phyloP scores from a whole-genome alignment of 1,140 invertebrate genomes.

The Heterodera schachtii region DNA sequence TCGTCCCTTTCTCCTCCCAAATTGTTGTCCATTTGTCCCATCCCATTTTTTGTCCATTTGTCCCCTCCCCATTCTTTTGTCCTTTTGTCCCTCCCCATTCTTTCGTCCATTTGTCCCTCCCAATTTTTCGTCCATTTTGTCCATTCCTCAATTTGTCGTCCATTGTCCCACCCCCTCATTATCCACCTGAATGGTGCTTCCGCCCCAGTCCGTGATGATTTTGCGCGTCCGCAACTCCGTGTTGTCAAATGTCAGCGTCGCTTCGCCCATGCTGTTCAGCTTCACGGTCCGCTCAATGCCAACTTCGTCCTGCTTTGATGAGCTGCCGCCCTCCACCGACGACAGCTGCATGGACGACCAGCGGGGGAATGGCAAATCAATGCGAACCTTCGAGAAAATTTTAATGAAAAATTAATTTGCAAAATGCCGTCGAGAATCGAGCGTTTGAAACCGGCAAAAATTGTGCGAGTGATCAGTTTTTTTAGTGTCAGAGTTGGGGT shows the following conservation, averaged over 20 bases:
- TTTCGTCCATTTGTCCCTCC: too few relatives aligned
- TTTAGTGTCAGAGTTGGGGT: too few relatives aligned
- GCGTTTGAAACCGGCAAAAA: too few relatives aligned
- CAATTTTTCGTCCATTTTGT: too few relatives aligned
- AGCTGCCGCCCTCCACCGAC: constrained; percentile 6
- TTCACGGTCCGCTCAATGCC: constrained; percentile 65
- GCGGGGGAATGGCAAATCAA: constrained; percentile 59
- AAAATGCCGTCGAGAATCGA: not conserved
- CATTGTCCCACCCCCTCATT: too few relatives aligned
- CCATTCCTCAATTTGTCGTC: too few relatives aligned
- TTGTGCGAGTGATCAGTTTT: too few relatives aligned
- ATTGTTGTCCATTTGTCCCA: too few relatives aligned
- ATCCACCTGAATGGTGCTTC: constrained; percentile 66
- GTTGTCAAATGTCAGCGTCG: constrained; percentile 60
- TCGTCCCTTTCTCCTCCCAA: too few relatives aligned
- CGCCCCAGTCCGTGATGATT: constrained; percentile 67
- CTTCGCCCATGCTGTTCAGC: constrained; percentile 61
- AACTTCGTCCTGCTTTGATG: constrained; percentile 33
- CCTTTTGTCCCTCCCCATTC: too few relatives aligned
- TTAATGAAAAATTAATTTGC: too few relatives aligned
- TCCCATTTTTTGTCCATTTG: not conserved
- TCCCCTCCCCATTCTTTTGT: not conserved
- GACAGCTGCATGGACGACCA: constrained; percentile 46
- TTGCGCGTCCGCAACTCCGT: constrained; percentile 57
- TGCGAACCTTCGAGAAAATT: not conserved